Conservation (phyloP, 2,113 vertebrate genomes). For the Vidua chalybeata region DNA sequence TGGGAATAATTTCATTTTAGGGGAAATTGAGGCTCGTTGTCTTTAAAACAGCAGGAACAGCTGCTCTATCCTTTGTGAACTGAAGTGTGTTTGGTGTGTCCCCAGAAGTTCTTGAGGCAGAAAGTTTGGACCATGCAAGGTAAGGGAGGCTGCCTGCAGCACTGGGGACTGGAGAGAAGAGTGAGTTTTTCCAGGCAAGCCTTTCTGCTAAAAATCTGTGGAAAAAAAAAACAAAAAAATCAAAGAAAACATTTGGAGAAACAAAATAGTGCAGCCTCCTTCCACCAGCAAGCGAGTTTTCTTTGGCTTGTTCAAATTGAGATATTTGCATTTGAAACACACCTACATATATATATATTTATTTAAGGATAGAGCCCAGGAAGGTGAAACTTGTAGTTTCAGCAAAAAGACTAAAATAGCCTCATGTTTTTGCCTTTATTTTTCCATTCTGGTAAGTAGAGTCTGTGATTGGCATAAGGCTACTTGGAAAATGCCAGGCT, state of each 20-base stretch:
- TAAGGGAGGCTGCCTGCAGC: neutral
- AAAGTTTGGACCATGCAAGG: neutral
- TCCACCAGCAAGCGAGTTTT: neutral
- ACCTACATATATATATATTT: neutral
- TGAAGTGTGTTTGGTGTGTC: neutral
- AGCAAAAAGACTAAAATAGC: neutral
- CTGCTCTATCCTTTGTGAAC: neutral
- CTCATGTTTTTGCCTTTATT: neutral
- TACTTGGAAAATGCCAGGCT: neutral
- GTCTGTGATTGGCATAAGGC: neutral
- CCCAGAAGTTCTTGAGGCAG: neutral
- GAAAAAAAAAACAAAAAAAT: neutral
- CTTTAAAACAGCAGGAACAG: neutral
- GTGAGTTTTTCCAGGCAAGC: neutral
- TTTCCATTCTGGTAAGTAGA: neutral
- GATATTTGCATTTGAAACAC: slow-evolving; percentile 5
- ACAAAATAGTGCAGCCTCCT: neutral
- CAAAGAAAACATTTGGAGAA: neutral
- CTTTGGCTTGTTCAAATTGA: neutral
- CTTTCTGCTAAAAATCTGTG: neutral
- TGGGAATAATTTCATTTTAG: neutral
- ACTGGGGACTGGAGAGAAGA: neutral
- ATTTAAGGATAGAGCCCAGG: neutral
- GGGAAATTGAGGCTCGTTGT: neutral
- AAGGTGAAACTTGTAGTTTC: slow-evolving; percentile 5